These are phyloP conservation scores for Zonotrichia albicollis DNA, from an alignment of 2,797 vertebrate species.

Conservation along the genomic window DNA sequence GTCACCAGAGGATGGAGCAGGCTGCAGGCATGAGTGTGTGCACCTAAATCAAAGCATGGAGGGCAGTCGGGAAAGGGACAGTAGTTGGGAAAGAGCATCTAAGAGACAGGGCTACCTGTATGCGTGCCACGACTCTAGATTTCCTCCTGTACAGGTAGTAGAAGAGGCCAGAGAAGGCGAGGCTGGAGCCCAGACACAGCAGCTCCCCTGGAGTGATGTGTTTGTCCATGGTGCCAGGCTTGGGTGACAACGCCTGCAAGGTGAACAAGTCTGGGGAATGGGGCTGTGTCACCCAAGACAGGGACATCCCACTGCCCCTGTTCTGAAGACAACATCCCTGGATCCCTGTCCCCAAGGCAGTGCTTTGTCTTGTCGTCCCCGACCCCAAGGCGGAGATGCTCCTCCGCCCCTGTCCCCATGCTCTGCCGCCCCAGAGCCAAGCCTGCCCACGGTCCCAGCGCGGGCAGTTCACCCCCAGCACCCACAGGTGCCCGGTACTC, in stretches of 20 bases:
- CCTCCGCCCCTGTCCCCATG: neutral
- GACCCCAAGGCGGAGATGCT: neutral
- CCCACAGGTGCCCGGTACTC: neutral
- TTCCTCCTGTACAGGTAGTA: slow-evolving; percentile 84
- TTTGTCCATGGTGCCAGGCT: slow-evolving; percentile 75
- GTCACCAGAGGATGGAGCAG: neutral
- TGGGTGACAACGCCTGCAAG: neutral
- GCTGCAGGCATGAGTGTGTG: neutral
- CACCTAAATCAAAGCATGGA: neutral
- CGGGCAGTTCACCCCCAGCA: neutral
- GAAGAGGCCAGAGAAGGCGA: slow-evolving; percentile 82
- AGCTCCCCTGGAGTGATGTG: slow-evolving; percentile 74
- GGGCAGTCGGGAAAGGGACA: neutral
- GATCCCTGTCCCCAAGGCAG: neutral
- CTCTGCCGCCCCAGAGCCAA: neutral
- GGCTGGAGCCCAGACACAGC: slow-evolving; percentile 82
- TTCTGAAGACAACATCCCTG: neutral
- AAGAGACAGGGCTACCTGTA: slow-evolving; percentile 74
- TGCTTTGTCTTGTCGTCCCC: neutral
- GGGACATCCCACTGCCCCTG: neutral
- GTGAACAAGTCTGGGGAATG: neutral
- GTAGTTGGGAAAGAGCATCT: no score
- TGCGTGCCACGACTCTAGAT: slow-evolving; percentile 70
- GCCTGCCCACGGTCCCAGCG: neutral
- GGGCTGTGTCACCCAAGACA: neutral